Evolutionary conservation across 2,797 vertebrate genomes (phyloP).

Genomic region (Yasuhikotakia modesta): DNA sequence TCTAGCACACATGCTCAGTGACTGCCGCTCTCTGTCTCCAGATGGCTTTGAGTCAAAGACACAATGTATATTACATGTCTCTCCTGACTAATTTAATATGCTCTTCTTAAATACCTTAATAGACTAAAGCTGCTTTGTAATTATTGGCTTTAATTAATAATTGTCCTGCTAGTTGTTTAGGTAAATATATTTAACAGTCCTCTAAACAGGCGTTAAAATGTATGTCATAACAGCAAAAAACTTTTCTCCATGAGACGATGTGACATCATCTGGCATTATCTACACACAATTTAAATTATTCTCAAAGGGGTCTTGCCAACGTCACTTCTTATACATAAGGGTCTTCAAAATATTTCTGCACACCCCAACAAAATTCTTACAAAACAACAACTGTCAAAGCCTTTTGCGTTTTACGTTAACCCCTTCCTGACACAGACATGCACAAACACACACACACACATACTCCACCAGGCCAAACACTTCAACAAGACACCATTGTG

Average conservation of each 20-base stretch:
- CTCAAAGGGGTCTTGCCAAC: too few species aligned
- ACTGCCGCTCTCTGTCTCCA: slow-evolving; percentile 45
- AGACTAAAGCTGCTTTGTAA: not conserved
- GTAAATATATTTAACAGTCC: too few species aligned
- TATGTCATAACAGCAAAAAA: too few species aligned
- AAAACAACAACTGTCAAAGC: slow-evolving; percentile 56
- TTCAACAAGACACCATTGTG: slow-evolving; percentile 69
- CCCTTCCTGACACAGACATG: slow-evolving; percentile 28
- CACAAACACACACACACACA: slow-evolving; percentile 9
- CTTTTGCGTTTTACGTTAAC: slow-evolving; percentile 53
- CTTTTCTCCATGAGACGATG: too few species aligned
- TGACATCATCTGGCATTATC: too few species aligned
- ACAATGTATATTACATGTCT: slow-evolving; percentile 57
- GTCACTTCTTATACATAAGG: too few species aligned
- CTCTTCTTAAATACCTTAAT: not conserved
- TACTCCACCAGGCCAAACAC: slow-evolving; percentile 9
- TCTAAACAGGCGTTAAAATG: too few species aligned
- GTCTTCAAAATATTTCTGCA: not conserved
- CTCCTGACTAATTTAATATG: slow-evolving; percentile 30
- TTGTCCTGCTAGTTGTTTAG: too few species aligned
- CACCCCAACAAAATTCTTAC: slow-evolving; percentile 10
- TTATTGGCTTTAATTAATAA: too few species aligned
- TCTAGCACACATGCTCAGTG: slow-evolving; percentile 34
- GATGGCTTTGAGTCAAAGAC: slow-evolving; percentile 67
- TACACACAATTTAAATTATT: too few species aligned